Evolutionary conservation across 2,113 vertebrate species (phyloP).

Genomic region (Nansenia antarctica): DNA sequence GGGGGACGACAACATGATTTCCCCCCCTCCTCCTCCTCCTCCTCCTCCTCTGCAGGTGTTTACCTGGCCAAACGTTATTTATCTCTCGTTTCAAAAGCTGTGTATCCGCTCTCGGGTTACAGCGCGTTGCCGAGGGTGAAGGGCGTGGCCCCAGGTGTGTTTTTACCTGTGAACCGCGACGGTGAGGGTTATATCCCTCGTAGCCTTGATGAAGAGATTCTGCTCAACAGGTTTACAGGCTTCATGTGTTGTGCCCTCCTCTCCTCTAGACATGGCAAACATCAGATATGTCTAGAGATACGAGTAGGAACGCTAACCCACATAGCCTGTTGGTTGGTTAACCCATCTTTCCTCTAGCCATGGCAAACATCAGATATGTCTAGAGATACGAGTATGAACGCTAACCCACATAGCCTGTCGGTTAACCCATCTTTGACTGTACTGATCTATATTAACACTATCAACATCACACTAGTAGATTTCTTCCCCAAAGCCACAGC

Average conservation of each 20-base stretch:
- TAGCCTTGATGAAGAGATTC: constrained; percentile 16
- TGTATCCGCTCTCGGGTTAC: constrained; percentile 6
- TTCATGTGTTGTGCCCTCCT: too few species aligned
- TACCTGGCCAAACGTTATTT: constrained; percentile 4
- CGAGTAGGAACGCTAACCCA: background rate
- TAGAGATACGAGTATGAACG: background rate
- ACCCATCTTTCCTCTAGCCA: background rate
- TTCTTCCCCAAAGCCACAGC: too few species aligned
- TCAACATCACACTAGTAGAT: too few species aligned
- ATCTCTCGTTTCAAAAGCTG: background rate
- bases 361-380: background rate
- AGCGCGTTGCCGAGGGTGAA: constrained; percentile 5
- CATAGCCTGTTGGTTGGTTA: background rate
- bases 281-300: background rate
- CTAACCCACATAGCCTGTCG: background rate
- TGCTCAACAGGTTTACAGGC: constrained; percentile 2
- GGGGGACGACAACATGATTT: too few species aligned
- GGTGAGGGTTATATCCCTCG: background rate
- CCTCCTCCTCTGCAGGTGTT: too few species aligned
- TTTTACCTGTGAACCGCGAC: background rate
- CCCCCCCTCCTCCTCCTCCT: background rate
- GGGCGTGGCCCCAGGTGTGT: constrained; percentile 17
- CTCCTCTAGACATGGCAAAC: constrained; percentile 1
- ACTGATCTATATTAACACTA: too few species aligned
- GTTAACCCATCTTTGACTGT: background rate